Conservation (phyloP, 2,113 vertebrate species). For the Gymnarchus niloticus region DNA sequence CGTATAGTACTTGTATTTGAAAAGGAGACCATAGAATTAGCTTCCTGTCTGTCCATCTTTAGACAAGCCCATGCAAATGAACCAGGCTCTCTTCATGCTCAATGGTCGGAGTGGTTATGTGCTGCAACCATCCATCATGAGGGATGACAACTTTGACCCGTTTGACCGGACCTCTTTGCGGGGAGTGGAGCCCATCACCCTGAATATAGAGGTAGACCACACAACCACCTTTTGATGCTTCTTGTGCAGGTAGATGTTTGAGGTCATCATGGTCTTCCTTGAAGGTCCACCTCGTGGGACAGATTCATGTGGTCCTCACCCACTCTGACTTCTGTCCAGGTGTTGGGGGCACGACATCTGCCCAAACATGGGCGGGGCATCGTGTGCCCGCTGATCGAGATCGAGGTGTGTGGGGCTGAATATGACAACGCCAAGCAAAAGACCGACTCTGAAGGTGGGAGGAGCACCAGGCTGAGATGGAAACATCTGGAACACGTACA, state of each 20-base stretch:
- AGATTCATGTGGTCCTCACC: neutral
- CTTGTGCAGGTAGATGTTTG: neutral
- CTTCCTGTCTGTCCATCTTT: neutral
- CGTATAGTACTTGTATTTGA: neutral
- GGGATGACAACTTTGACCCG: constrained; percentile 88
- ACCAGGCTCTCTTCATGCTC: constrained; percentile 93
- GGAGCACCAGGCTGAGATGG: neutral
- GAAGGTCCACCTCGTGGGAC: neutral
- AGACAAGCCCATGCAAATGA: constrained; percentile 99
- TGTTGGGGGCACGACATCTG: constrained; percentile 88
- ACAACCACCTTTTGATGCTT: neutral
- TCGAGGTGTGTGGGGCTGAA: constrained; percentile 90
- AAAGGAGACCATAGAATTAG: neutral
- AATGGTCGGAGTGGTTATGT: constrained; percentile 87
- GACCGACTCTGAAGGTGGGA: constrained; percentile 86
- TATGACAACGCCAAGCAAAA: constrained; percentile 90
- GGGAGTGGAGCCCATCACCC: constrained; percentile 66
- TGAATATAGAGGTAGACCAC: constrained; percentile 74
- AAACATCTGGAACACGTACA: neutral
- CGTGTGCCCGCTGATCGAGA: constrained; percentile 90
- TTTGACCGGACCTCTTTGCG: constrained; percentile 84
- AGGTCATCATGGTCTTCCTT: neutral
- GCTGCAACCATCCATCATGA: constrained; percentile 86
- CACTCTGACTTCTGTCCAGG: constrained; percentile 52
- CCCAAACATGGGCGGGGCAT: constrained; percentile 95